Evolutionary conservation across 2,888 invertebrate species (phyloP).

Genomic region (Euproctis similis): DNA sequence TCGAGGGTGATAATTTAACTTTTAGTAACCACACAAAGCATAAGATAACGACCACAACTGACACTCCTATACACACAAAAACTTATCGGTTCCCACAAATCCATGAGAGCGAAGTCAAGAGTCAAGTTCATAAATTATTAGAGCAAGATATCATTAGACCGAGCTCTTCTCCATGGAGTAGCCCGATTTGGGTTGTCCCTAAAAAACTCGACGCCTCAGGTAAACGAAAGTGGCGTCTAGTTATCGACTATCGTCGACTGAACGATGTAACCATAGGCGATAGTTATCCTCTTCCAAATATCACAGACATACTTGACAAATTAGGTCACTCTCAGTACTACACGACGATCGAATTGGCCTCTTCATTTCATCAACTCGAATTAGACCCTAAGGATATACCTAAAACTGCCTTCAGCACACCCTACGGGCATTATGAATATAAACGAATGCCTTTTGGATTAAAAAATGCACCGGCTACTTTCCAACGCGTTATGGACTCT

Average conservation of each 20-base stretch:
- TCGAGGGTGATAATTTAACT: constrained; percentile 1
- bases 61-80: constrained; percentile 5
- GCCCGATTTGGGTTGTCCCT: constrained; percentile 2
- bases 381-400: constrained; percentile 1
- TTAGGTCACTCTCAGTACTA: constrained; percentile 1
- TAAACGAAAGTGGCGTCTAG: constrained; percentile 5
- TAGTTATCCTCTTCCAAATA: constrained; percentile 9
- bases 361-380: constrained; percentile 7
- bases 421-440: constrained; percentile 4
- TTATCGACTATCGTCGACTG: constrained; percentile 5
- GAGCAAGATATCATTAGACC: constrained; percentile 4
- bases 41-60: constrained; percentile 3
- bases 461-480: constrained; percentile 6
- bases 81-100: constrained; percentile 27
- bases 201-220: constrained; percentile 6
- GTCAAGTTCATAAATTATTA: constrained; percentile 12
- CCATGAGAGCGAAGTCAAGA: constrained; percentile 24
- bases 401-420: constrained; percentile 6
- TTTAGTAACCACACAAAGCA: constrained; percentile 6
- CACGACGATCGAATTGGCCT: constrained; percentile 6
- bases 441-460: constrained; percentile 6
- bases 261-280: constrained; percentile 16
- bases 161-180: constrained; percentile 1
- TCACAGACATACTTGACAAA: constrained; percentile 9
- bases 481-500: constrained; percentile 6